Evolutionary conservation across 2,113 vertebrate genomes (phyloP).

Genomic region (Aythya baeri): DNA sequence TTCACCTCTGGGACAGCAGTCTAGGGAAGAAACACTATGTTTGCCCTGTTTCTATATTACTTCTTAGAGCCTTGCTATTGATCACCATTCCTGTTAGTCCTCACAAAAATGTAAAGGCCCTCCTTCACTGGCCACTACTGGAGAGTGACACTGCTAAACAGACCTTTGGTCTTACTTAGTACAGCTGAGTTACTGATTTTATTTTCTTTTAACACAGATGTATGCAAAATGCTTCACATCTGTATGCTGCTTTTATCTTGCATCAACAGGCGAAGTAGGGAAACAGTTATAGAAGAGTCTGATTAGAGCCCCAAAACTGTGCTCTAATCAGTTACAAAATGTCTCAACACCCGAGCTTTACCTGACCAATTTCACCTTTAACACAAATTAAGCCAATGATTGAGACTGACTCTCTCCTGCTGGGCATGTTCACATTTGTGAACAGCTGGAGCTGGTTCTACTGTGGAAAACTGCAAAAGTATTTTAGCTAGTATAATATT

Average conservation of each 20-base stretch:
- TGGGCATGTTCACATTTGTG: accelerated
- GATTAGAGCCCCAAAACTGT: background rate
- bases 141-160: background rate
- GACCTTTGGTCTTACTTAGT: background rate
- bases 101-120: accelerated
- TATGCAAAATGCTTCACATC: background rate
- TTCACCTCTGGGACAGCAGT: background rate
- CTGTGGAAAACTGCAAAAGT: background rate
- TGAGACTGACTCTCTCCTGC: background rate
- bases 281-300: background rate
- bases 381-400: background rate
- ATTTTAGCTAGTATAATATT: background rate
- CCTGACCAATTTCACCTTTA: background rate
- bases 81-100: background rate
- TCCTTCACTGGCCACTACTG: background rate
- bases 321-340: background rate
- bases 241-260: background rate
- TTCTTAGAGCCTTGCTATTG: background rate
- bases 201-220: background rate
- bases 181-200: background rate
- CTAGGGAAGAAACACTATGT: background rate
- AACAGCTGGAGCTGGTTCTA: background rate
- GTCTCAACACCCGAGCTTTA: background rate
- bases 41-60: background rate
- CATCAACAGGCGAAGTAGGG: background rate